Base-by-base conservation (phyloP, 2,888 invertebrate genomes). In the Fabriciana adippe region DNA sequence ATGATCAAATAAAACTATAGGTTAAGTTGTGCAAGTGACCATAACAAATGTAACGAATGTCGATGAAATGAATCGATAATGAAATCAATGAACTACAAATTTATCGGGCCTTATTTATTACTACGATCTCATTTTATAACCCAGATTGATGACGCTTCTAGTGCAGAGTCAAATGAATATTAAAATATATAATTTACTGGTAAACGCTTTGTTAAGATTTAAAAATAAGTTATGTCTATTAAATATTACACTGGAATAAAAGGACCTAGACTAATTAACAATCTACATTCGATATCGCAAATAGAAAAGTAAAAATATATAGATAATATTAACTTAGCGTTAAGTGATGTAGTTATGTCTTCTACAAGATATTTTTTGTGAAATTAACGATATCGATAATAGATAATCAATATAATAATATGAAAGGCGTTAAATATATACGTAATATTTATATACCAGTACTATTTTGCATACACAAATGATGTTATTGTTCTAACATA, bases 1-100 rank as follows among this genome's bases (percentile, higher is more conserved):
- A 41, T 26, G 13, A 76, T 35, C 1, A 35, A 18, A 50, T 51
- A 15, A 75, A 67, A 71, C 67, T 51, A 75, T 76, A 73, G 13
- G 15, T 48, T n/a, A 16, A 60, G 54, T 66, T 59, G 45, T 59
- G 60, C 60, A 60, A 66, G 47, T 16, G 47, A 14, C 60, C 60
- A 18, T 66, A 53, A 60, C 66, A 48, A 65, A 60, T 60, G 60
- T 66, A 66, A 65, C 59, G 53, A 66, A 53, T 66, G 66, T 57
- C 54, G 60, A 60, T 66, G 59, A 66, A 66, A 54, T 66, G 66
- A 54, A 66, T 66, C 66, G 66, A 66, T 60, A 66, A 66, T 66
- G 54, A 59, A 66, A 66, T 66, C 66, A 66, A 66, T 66, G 66
- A 66, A 54, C 66, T 66, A 66, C 57, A 66, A 66, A 66, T 66